These are phyloP conservation scores for Drosophila suzukii DNA, from an alignment of 1,140 invertebrate genomes.

Conservation along the genomic window DNA sequence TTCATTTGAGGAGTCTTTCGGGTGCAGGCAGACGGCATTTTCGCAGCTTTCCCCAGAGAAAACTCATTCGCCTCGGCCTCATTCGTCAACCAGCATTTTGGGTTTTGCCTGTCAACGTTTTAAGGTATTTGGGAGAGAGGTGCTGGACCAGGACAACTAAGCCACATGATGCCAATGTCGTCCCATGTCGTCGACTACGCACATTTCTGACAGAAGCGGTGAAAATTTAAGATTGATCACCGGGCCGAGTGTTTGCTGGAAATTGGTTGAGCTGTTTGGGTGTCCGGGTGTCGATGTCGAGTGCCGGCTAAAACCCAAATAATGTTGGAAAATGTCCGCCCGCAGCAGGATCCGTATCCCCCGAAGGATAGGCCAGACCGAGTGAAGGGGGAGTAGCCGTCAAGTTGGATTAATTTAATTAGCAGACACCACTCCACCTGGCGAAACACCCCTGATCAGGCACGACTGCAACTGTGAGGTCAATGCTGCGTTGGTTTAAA, in stretches of 20 bases:
- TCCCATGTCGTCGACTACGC: conserved; percentile 72
- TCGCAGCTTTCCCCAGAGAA: conserved; percentile 50
- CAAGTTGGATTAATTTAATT: conserved; percentile 69
- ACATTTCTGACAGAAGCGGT: conserved; percentile 84
- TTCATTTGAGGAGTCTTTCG: conserved; percentile 56
- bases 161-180: conserved; percentile 65
- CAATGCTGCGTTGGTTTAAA: conserved; percentile 47
- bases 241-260: conserved; percentile 67
- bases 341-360: conserved; percentile 17
- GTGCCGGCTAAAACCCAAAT: conserved; percentile 76
- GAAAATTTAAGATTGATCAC: conserved; percentile 84
- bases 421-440: conserved; percentile 21
- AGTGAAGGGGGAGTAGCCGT: conserved; percentile 5
- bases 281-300: conserved; percentile 50
- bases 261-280: conserved; percentile 61
- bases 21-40: conserved; percentile 28
- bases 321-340: conserved; percentile 58
- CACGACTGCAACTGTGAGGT: conserved; percentile 41
- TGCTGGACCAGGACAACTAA: conserved; percentile 47
- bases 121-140: conserved; percentile 41
- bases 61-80: conserved; percentile 27
- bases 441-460: conserved; percentile 35
- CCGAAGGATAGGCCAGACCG: conserved; percentile 25
- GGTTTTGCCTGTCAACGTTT: conserved; percentile 67
- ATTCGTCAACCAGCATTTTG: conserved; percentile 77